Evolutionary conservation across 2,888 invertebrate genomes (phyloP), one percentile per base, ranked within the genome.

Genomic region (Trissoscelio sp.): DNA sequence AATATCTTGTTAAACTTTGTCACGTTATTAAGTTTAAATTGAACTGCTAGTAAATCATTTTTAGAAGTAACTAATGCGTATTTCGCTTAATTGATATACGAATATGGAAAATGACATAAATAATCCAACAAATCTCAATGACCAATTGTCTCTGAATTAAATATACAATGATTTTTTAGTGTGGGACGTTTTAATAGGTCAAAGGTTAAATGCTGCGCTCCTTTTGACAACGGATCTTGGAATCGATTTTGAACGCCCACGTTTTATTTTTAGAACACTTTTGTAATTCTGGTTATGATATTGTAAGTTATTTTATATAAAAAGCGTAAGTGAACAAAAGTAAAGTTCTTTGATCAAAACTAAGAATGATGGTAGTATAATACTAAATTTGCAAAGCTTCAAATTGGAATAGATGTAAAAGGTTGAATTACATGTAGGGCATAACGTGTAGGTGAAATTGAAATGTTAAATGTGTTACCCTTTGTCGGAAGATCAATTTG

Each of bases 401-500:
- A 24, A 24, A 24, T 5, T 24, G 3, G 24, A 24, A 4, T 24
- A 6, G 3, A 24, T 5, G 24, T 24, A 24, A 24, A 24, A 24
- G 24, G 24, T 24, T 24, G 6, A 24, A 24, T 12, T 24, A 28
- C 34, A 42, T 44, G 44, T 24, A 48, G 22, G 9, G 22, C 20
- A 14, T 58, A 58, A 12, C 20, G 20, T 60, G n/a, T n/a, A n/a
- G n/a, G 39, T 7, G 18, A 55, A 2, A 44, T 24, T 53, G 11
- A 72, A 53, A 37, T 46, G n/a, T 11, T 20, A 31, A 46, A 57
- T 39, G 20, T 89, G 93, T 92, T 88, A 95, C 95, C 91, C 96
- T 95, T 92, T 98, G 98, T 73, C 99, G 94, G 93, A 99, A 98
- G 90, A 99, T 97, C 91, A 98, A 94, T 93, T 97, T 98, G 94